phyloP scores from a whole-genome alignment of 2,888 invertebrate genomes.

The Apamea epomidion region DNA sequence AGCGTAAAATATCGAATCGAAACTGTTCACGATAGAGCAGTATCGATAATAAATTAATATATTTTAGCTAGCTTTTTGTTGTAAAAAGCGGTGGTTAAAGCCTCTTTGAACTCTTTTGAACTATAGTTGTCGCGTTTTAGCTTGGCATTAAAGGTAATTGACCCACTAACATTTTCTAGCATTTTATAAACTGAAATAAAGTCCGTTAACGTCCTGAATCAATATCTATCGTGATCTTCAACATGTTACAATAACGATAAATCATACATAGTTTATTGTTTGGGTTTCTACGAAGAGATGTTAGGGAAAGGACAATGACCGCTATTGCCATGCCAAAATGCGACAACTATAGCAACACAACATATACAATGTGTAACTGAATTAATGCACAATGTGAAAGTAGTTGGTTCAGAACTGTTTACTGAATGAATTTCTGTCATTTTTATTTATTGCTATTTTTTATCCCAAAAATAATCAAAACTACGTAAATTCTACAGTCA shows the following conservation, averaged over 20 bases:
- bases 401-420: too few species aligned
- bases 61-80: constrained; percentile 26
- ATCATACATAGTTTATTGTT: background rate
- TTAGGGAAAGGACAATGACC: background rate
- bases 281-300: background rate
- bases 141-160: background rate
- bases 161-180: background rate
- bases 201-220: background rate
- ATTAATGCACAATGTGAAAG: too few species aligned
- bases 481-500: too few species aligned
- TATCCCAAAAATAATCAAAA: too few species aligned
- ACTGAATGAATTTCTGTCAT: too few species aligned
- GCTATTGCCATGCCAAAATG: background rate
- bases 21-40: constrained; percentile 45
- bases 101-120: constrained; percentile 14
- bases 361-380: too few species aligned
- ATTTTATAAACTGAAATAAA: background rate
- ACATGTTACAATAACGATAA: background rate
- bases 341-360: background rate
- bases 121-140: background rate
- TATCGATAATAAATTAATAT: constrained; percentile 59
- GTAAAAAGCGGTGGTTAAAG: background rate
- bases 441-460: too few species aligned
- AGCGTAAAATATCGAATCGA: constrained; percentile 60
- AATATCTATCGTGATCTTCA: background rate